phyloP scores from a whole-genome alignment of 2,888 invertebrate species.

The Ariolimax columbianus region DNA sequence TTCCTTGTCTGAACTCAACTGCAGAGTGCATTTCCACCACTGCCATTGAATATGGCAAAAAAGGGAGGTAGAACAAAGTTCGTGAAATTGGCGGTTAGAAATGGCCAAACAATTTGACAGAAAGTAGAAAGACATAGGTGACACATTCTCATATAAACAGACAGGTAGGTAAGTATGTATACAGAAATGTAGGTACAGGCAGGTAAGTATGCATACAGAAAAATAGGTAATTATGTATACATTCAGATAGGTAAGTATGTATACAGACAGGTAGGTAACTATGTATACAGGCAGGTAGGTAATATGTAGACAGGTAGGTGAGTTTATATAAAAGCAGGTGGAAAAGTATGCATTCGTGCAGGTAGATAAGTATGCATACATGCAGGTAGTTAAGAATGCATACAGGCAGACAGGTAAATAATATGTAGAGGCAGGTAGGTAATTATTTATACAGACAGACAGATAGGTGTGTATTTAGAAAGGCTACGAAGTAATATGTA shows the following conservation, averaged over 20 bases:
- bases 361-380: too few species aligned
- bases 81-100: neutral
- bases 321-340: too few species aligned
- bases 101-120: constrained; percentile 3
- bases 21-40: constrained; percentile 10
- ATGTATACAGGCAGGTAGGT: neutral
- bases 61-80: neutral
- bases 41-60: neutral
- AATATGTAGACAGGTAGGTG: too few species aligned
- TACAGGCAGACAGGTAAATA: too few species aligned
- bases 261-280: neutral
- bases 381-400: too few species aligned
- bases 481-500: too few species aligned
- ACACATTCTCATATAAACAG: neutral
- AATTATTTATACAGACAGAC: too few species aligned
- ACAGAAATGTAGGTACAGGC: neutral
- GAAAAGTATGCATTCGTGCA: too few species aligned
- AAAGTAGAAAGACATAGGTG: neutral
- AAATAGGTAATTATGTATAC: neutral
- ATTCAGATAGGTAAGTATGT: neutral
- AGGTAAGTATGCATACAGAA: neutral
- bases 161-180: neutral
- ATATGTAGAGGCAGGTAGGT: too few species aligned
- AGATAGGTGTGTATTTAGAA: too few species aligned
- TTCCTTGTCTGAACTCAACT: constrained; percentile 10